Evolutionary conservation across 2,113 vertebrate genomes (phyloP).

Genomic region (Nothoprocta pentlandii): DNA sequence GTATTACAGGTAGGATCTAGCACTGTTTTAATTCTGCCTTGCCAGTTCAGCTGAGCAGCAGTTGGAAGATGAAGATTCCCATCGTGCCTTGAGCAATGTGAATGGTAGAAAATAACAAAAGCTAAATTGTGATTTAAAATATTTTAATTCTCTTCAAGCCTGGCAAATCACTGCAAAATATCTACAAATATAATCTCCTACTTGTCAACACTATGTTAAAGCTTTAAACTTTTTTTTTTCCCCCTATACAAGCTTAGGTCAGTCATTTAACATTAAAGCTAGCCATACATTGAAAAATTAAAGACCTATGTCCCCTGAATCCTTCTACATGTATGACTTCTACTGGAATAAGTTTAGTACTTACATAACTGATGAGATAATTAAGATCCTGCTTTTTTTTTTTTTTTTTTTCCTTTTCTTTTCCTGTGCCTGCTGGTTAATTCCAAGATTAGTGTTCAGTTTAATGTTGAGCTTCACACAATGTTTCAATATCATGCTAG

Average conservation of each 20-base stretch:
- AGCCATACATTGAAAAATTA: neutral
- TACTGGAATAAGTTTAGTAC: neutral
- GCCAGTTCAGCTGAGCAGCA: no score
- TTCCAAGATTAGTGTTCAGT: constrained; percentile 34
- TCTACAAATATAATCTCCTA: neutral
- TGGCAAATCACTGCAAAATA: neutral
- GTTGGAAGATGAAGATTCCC: neutral
- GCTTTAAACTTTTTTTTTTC: neutral
- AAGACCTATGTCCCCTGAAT: fast-evolving
- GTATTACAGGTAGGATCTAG: no score
- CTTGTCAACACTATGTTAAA: neutral
- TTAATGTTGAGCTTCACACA: constrained; percentile 28
- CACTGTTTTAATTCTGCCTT: neutral
- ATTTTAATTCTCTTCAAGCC: neutral
- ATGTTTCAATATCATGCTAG: neutral
- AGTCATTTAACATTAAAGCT: neutral
- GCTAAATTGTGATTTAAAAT: neutral
- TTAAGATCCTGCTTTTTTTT: neutral
- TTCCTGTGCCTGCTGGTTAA: constrained; percentile 24
- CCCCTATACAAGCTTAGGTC: neutral
- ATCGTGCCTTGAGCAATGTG: neutral
- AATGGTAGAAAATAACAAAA: neutral
- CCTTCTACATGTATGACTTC: neutral
- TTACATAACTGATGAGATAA: neutral
- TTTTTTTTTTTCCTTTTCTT: neutral